Evolutionary conservation across 2,113 vertebrate species (phyloP).

Genomic region (Rattus norvegicus): DNA sequence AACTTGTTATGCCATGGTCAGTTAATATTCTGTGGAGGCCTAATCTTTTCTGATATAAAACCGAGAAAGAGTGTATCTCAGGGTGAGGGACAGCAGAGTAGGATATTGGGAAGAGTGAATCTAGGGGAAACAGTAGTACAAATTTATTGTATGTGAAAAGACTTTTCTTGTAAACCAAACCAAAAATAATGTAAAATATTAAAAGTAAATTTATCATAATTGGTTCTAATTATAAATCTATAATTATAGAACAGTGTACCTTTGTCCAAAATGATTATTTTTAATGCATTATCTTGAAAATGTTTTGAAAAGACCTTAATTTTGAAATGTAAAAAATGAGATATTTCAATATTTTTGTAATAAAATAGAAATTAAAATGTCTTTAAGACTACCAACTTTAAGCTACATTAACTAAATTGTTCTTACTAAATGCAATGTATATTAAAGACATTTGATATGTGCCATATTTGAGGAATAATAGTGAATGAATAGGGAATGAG

Average conservation of each 20-base stretch:
- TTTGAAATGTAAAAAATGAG: background rate
- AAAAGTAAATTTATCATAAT: background rate
- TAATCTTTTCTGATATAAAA: background rate
- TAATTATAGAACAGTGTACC: background rate
- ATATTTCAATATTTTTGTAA: background rate
- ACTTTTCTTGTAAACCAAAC: background rate
- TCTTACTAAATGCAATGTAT: background rate
- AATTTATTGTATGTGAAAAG: background rate
- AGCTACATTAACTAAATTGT: background rate
- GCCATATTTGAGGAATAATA: rapidly evolving
- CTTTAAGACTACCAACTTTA: background rate
- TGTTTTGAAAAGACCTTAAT: background rate
- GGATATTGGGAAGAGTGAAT: background rate
- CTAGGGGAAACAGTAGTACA: background rate
- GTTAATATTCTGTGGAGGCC: background rate
- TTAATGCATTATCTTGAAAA: background rate
- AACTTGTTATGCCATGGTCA: background rate
- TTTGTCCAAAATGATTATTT: background rate
- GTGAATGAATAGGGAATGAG: background rate
- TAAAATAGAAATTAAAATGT: background rate
- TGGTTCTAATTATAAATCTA: background rate
- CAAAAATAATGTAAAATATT: background rate
- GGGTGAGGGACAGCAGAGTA: background rate
- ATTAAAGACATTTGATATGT: background rate
- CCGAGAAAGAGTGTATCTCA: no score